Percentiles rank a stretch among this genome's conserved stretches.
These are phyloP conservation scores for Bovichtus variegatus DNA, from an alignment of 2,797 vertebrate species.

Conservation along the genomic window DNA sequence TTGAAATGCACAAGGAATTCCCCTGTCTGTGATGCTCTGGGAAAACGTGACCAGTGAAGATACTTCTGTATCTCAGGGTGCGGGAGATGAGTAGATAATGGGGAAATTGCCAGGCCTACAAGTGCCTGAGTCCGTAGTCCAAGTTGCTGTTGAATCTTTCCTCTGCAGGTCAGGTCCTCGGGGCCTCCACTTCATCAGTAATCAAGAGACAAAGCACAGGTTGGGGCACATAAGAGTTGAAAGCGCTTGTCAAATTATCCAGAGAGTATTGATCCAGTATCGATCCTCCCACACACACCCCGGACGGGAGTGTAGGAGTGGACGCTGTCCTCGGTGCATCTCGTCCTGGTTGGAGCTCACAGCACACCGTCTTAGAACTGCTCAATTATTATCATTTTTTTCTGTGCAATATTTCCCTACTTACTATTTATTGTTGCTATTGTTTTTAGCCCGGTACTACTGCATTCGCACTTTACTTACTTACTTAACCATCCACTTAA, in stretches of 20 bases:
- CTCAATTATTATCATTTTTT: too few species aligned
- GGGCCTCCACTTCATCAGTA: slow-evolving; percentile 60
- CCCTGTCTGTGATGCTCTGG: not conserved
- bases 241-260: slow-evolving; percentile 73
- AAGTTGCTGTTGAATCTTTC: slow-evolving; percentile 30
- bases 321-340: slow-evolving; percentile 17
- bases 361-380: not conserved
- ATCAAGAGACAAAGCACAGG: slow-evolving; percentile 66
- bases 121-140: slow-evolving; percentile 37
- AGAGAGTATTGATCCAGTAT: slow-evolving; percentile 63
- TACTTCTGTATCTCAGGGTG: not conserved
- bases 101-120: slow-evolving; percentile 34
- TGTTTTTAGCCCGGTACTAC: too few species aligned
- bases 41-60: slow-evolving; percentile 1
- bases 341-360: slow-evolving; percentile 14
- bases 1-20: not conserved
- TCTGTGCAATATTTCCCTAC: too few species aligned
- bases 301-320: slow-evolving; percentile 25
- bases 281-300: slow-evolving; percentile 32
- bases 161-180: slow-evolving; percentile 50
- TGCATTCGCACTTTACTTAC: too few species aligned
- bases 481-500: too few species aligned
- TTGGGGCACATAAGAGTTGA: slow-evolving; percentile 58
- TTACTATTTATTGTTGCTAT: too few species aligned
- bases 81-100: slow-evolving; percentile 48